Base-by-base conservation (phyloP, 2,888 invertebrate species). In the Carabus problematicus region DNA sequence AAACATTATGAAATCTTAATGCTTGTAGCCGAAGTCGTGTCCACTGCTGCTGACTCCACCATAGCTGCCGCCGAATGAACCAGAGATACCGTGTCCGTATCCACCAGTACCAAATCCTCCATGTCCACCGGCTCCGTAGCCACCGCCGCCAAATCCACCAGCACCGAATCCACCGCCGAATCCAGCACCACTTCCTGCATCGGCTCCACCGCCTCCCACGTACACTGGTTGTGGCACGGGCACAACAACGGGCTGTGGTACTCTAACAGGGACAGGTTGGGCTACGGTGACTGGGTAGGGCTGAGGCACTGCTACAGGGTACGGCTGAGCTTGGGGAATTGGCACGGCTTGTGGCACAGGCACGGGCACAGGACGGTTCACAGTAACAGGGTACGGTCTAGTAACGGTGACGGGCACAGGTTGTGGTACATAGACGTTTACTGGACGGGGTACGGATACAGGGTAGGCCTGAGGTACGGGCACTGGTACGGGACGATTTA, bases 291-390 rank as follows among this genome's bases (percentile, higher is more conserved):
- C 77, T 47, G 76, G 75, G 63, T 76, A 76, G 8, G 76, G 76
- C 70, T 77, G 76, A 8, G 76, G 76, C 14, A 76, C 75, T 66
- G 73, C 68, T 12, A 75, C 74, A 67, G 70, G 63, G 45, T 43
- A 29, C 1, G 81, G 79, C 67, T 85, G 85, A 0, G 86, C 85
- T 0, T 86, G 84, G 1, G 85, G 85, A 16, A 83, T 82, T 0
- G 85, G 75, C 19, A 75, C 74, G 9, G 77, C 73, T 52, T 75
- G 76, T 0, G 77, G 75, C 0, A 77, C 75, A 1, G 76, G 78
- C 0, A 83, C 81, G 11, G 58, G 56, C 2, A 70, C 64, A n/a
- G 52, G 70, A n/a, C 55, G 40, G 16, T 18, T 68, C 7, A 68
- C 68, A 29, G 41, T 42, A 6, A 68, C 68, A 41, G 68, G 68